phyloP scores from a whole-genome alignment of 1,140 invertebrate species.

The Euschistus heros region DNA sequence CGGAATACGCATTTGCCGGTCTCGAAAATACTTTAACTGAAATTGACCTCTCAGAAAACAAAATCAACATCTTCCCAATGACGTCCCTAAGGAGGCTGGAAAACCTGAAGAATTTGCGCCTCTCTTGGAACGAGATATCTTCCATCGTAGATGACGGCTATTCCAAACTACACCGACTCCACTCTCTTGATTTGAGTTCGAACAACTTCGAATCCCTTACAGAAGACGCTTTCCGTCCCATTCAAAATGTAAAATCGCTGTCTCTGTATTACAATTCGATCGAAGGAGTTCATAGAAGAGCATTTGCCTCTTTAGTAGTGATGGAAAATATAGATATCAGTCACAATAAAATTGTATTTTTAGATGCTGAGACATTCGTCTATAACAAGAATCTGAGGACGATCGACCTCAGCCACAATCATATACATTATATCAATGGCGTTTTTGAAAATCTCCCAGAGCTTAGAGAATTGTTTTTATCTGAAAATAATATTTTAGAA shows the following conservation, averaged over 20 bases:
- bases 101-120: conserved; percentile 54
- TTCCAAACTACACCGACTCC: conserved; percentile 54
- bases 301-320: conserved; percentile 58
- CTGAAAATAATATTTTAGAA: conserved; percentile 81
- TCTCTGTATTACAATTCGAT: conserved; percentile 77
- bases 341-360: conserved; percentile 69
- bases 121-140: conserved; percentile 74
- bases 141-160: conserved; percentile 58
- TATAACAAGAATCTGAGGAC: conserved; percentile 61
- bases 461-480: conserved; percentile 68
- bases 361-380: conserved; percentile 60
- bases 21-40: conserved; percentile 68
- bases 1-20: conserved; percentile 75
- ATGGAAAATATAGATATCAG: conserved; percentile 77
- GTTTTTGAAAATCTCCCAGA: conserved; percentile 68
- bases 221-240: conserved; percentile 63
- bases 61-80: conserved; percentile 69
- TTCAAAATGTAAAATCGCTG: conserved; percentile 64
- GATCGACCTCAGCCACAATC: conserved; percentile 79
- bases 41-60: conserved; percentile 77
- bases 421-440: conserved; percentile 70
- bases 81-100: conserved; percentile 61
- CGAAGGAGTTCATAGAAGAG: conserved; percentile 59
- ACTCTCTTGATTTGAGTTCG: conserved; percentile 72
- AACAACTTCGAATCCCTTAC: conserved; percentile 68